Evolutionary conservation across 2,113 vertebrate species (phyloP), one percentile per base, ranked within the genome.

Genomic region (Bambusicola thoracicus): DNA sequence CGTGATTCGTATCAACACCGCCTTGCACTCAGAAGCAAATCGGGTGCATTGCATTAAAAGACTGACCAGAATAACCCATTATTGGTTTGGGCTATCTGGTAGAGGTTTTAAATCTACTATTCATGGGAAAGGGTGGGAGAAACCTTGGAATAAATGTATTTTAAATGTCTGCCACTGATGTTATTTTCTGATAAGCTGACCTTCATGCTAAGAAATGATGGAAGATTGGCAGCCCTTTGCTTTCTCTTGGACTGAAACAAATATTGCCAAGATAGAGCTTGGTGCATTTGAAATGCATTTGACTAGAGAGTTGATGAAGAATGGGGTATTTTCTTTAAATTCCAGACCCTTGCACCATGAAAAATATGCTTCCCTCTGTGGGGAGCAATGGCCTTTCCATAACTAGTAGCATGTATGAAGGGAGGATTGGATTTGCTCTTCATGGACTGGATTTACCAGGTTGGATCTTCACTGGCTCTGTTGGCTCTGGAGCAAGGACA

Each of bases 141-240:
- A 97, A 92, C 91, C 92, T 92, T 96, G 91, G 96, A 93, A 96
- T 97, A 96, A 96, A 97, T 95, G 94, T 93, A 92, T 97, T 97
- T 97, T 92, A 97, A 97, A 93, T 91, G 86, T 91, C 77, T 95
- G 87, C 93, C 63, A 75, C 92, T 91, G 97, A 97, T 97, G 96
- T 96, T 97, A 96, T 97, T 97, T 97, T 97, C 97, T 97, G 96
- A 97, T 97, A 97, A 91, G 81, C 72, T 97, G 96, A 97, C 95
- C 97, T 97, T 96, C 93, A 85, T 95, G 90, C 83, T 58, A 27
- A 96, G 89, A 91, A 95, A 94, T 93, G 94, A 91, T 91, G 77
- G 67, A 93, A 97, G 95, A 91, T 78, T 96, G 96, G 85, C 96
- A 95, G 88, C 68, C 66, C 92, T 97, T 87, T 88, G 81, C 91